These are phyloP conservation scores for Bradypodion pumilum DNA, from an alignment of 2,797 vertebrate genomes.

Conservation along the genomic window DNA sequence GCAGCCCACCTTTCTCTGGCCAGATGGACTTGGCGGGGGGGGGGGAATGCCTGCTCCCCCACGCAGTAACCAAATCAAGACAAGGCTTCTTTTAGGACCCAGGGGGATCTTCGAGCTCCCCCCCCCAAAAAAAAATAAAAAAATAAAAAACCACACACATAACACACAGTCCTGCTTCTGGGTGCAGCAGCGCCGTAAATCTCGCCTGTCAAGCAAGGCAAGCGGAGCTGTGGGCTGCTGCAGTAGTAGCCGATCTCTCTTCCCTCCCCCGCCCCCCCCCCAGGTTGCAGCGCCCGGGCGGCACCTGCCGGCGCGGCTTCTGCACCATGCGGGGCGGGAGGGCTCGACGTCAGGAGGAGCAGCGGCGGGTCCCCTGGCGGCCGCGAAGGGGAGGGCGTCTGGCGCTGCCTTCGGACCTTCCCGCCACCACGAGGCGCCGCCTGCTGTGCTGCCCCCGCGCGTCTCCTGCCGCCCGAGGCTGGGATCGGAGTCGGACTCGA, in stretches of 20 bases:
- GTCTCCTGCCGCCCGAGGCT: not conserved
- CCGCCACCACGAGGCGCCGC: constrained; percentile 4
- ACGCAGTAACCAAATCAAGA: not conserved
- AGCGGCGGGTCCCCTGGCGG: no score
- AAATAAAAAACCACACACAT: no score
- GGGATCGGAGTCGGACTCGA: no score
- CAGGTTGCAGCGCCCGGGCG: not conserved
- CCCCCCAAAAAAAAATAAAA: no score
- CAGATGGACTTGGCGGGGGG: not conserved
- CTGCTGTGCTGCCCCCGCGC: not conserved
- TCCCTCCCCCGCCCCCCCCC: no score
- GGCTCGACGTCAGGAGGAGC: not conserved
- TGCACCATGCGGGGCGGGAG: not conserved
- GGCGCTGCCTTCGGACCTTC: not conserved
- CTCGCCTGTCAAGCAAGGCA: no score
- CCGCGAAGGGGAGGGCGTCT: no score
- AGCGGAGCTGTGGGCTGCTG: no score
- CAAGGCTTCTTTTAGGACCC: constrained; percentile 12
- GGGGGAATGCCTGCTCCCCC: not conserved
- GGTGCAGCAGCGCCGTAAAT: no score
- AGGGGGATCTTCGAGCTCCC: not conserved
- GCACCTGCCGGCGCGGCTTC: not conserved
- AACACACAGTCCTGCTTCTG: no score
- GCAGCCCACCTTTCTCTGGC: no score
- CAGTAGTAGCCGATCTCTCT: no score